These are phyloP conservation scores for Ennomos erosarius DNA, from an alignment of 2,888 invertebrate species.

Conservation along the genomic window DNA sequence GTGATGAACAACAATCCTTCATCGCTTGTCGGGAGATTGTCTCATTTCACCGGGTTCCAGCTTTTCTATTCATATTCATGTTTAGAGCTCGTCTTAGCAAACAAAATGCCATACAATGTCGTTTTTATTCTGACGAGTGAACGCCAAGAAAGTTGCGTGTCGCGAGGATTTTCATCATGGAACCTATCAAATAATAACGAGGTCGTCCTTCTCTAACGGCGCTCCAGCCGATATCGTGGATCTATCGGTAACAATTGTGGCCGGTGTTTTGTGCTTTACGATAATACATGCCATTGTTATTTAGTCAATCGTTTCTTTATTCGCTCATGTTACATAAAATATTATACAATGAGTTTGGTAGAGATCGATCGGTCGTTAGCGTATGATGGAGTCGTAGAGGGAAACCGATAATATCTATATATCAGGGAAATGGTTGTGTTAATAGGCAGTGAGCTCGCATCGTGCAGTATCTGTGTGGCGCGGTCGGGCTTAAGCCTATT, in stretches of 20 bases:
- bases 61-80: constrained; percentile 76
- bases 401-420: constrained; percentile 55
- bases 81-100: constrained; percentile 56
- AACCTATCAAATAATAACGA: constrained; percentile 82
- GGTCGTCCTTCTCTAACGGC: constrained; percentile 69
- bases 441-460: constrained; percentile 64
- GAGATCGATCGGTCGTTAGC: constrained; percentile 42
- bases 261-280: constrained; percentile 74
- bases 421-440: constrained; percentile 60
- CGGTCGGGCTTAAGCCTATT: constrained; percentile 69
- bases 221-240: constrained; percentile 68
- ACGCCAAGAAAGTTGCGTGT: constrained; percentile 80
- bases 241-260: constrained; percentile 70
- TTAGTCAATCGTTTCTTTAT: constrained; percentile 62
- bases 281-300: constrained; percentile 67
- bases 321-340: constrained; percentile 52
- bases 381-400: constrained; percentile 35
- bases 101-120: constrained; percentile 72
- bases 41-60: constrained; percentile 62
- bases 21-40: constrained; percentile 72
- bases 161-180: constrained; percentile 78
- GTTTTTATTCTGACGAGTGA: constrained; percentile 79
- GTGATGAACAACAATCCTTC: constrained; percentile 77
- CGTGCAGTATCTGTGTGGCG: constrained; percentile 57
- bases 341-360: constrained; percentile 45